A percentile compares a stretch with the other conserved stretches of the same genome.
Conservation (phyloP, 2,113 vertebrate genomes). For the Oophaga pumilio region DNA sequence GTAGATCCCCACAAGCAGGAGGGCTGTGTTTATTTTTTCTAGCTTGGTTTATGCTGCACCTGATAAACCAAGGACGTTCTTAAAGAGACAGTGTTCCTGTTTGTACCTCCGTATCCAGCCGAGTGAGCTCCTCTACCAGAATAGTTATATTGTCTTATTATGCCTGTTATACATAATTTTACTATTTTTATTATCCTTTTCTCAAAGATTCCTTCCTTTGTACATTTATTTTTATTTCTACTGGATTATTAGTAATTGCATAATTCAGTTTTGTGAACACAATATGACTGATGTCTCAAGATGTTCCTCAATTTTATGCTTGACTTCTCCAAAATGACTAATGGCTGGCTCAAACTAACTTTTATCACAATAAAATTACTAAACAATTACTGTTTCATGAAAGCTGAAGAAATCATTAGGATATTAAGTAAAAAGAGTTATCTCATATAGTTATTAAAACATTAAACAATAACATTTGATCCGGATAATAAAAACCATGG, state of each 20-base stretch:
- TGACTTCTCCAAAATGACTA: conserved; percentile 42
- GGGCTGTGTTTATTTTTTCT: no score
- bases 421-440: neutral
- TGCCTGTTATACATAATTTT: neutral
- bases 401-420: conserved; percentile 13
- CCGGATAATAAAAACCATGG: conserved; percentile 36
- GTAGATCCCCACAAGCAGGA: no score
- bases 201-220: neutral
- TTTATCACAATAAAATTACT: conserved; percentile 46
- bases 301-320: conserved; percentile 21
- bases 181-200: neutral
- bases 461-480: conserved; percentile 40
- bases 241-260: neutral
- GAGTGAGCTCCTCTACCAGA: no score
- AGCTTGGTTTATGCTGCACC: no score
- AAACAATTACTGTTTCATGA: conserved; percentile 19
- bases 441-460: conserved; percentile 31
- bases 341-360: conserved; percentile 6
- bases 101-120: no score
- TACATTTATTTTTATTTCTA: neutral
- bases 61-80: no score
- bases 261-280: conserved; percentile 18
- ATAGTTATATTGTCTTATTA: neutral
- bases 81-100: no score
- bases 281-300: conserved; percentile 11